Base-by-base conservation (phyloP, 2,797 vertebrate species). In the Peromyscus eremicus region DNA sequence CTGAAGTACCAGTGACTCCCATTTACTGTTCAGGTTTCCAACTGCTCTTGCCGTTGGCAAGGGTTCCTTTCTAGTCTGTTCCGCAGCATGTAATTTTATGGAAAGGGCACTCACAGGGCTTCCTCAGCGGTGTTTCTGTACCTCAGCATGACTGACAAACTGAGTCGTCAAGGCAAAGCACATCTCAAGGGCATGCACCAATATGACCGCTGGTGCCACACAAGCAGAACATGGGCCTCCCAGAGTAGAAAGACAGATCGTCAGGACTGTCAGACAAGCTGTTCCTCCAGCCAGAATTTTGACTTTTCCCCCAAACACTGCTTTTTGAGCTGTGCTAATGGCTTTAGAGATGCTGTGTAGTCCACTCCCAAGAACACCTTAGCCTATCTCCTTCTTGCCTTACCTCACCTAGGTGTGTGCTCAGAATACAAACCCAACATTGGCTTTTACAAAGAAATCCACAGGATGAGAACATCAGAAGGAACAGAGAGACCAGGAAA, bases 11-110 rank as follows among this genome's bases (percentile, higher is more conserved):
- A 7, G 13, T 46, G 60, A 84, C 25, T 93, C 34, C 73, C 9
- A 81, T 73, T 95, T 76, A 79, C 68, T 91, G 13, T n/a, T 93
- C 83, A 76, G 86, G 23, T 87, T 89, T 95, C 60, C 49, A 92
- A 43, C 82, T 73, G 34, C 86, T 83, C 40, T 21, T 75, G 21
- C 49, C 62, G 32, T 13, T 43, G 87, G 66, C 55, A 92, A 82
- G 29, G 92, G 79, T 75, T 75, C 14, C 16, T 81, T 94, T 81
- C 85, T 49, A 11, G 9, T 68, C 64, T 34, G 85, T 81, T 43
- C 73, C 27, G 85, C 13, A 57, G 37, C 32, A 27, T 3, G 32
- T 0, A 57, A 43, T 55, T 75, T 27, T 55, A 32, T 62, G 90
- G 75, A 76, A 73, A 55, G 82, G 85, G 34, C 25, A 27, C 23